Base-by-base conservation (phyloP, 2,888 invertebrate genomes). In the Cataglyphis cursor region DNA sequence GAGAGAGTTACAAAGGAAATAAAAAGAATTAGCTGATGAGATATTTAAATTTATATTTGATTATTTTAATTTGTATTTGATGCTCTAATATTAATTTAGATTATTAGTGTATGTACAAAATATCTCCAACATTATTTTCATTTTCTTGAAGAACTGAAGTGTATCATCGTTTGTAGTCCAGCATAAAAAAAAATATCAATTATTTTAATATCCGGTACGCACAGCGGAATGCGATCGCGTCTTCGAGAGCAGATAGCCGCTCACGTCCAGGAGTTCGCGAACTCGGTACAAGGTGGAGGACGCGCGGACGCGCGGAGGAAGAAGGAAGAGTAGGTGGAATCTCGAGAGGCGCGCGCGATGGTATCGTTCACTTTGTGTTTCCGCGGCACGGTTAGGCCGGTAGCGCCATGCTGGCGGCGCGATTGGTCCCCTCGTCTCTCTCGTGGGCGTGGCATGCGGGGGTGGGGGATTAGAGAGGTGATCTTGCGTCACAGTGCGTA, bases 381-480 rank as follows among this genome's bases (percentile, higher is more conserved):
- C 81, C 62, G 78, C 81, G 75, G 85, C n/a, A 51, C 80, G 86
- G 85, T 68, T 82, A 82, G 59, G 73, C 57, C 78, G 78, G 72
- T 87, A 83, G 92, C 94, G 94, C 94, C 94, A 94, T 94, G 92
- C 92, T 93, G 94, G 89, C 89, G 86, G 72, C 57, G 65, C 83
- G 91, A 94, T 94, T 94, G 94, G 94, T 85, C 87, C 86, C 61
- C 44, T 21, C 38, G 59, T 74, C 87, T 83, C 64, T 70, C 68
- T 51, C 9, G 68, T 90, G 87, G 94, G 94, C 91, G 94, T 91
- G 92, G 85, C 87, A 61, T 24, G 57, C 6, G 57, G 62, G 66
- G 82, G 86, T 85, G 85, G 88, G 87, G 80, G 84, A 48, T 65
- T 28, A 75, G 48, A 51, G 65, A 64, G 83, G 85, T 59, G 80